Conservation (phyloP, 2,113 vertebrate species). For the Solea solea region DNA sequence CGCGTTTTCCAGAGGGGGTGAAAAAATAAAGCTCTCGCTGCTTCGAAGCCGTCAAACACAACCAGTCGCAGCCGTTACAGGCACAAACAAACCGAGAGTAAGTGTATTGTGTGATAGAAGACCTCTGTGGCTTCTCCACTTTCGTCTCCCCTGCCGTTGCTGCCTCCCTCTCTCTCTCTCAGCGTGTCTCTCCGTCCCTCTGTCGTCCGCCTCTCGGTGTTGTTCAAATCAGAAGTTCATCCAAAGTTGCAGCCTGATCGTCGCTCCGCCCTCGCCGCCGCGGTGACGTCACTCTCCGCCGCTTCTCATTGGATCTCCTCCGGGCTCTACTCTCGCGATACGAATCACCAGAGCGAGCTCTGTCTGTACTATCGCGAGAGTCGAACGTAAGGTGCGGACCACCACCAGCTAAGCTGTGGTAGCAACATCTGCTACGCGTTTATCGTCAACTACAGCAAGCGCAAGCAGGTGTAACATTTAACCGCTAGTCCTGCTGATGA, state of each 20-base stretch:
- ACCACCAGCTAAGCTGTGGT: too few relatives aligned
- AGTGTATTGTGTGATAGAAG: not conserved
- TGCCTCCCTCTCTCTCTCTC: not conserved
- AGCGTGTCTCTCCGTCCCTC: not conserved
- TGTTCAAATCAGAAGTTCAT: constrained; percentile 82
- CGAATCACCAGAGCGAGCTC: rapidly evolving
- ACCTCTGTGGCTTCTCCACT: too few relatives aligned
- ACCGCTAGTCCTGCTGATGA: too few relatives aligned
- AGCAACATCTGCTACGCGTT: too few relatives aligned
- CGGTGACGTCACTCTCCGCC: constrained; percentile 77
- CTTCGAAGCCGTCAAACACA: constrained; percentile 15
- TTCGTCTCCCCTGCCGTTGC: too few relatives aligned
- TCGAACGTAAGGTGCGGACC: not conserved
- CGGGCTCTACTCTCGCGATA: constrained; percentile 69
- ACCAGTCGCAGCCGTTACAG: not conserved
- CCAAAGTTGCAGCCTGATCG: constrained; percentile 75
- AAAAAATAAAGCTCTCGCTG: constrained; percentile 28
- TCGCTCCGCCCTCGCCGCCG: constrained; percentile 71
- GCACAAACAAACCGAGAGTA: not conserved
- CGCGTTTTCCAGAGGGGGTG: not conserved
- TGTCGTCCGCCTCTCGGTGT: constrained; percentile 58
- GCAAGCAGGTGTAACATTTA: too few relatives aligned
- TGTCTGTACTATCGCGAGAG: too few relatives aligned
- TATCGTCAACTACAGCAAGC: too few relatives aligned
- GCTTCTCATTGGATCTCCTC: constrained; percentile 18